Evolutionary conservation across 1,140 invertebrate genomes (phyloP), one percentile per base, ranked within the genome.

Genomic region (Carposina sasakii): DNA sequence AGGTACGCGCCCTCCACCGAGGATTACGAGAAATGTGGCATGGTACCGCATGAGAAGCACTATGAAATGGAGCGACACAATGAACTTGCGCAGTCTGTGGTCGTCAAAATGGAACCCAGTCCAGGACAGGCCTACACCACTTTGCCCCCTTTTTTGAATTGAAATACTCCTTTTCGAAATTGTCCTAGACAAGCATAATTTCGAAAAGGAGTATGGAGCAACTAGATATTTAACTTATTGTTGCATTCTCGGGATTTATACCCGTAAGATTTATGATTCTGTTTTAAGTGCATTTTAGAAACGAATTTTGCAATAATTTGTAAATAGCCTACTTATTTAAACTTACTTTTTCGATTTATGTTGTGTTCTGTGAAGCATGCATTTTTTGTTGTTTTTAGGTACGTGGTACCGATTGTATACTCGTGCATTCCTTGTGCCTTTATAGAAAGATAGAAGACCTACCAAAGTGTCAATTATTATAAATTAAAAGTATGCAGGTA

Each of bases 61-160:
- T 81, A 77, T 52, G 79, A 81, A 74, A 86, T 81, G 82, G 88
- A 71, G 67, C 86, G 58, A 66, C 88, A 54, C 72, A 45, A 73
- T 4, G 75, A 79, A 10, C 52, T 79, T 19, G 45, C 74, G 3
- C 81, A 89, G n/a, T 90, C 90, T 28, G 88, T 89, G 1, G 86
- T 88, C 30, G 86, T 90, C 19, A 91, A 91, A 60, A 89, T 85
- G 66, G 90, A 91, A 53, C 87, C 88, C 6, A 88, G 87, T 54
- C 78, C 64, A 9, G 63, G 68, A 4, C 90, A 89, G 66, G 89
- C 85, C 39, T 91, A 91, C 60, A 90, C 91, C 5, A 88, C 90
- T 31, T 78, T 92, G 74, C 91, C 91, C 85, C 90, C 90, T 89
- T 91, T 92, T 91, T 88, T 91, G 88, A 91, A 91, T 86, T 92